These are phyloP conservation scores for Tangara arthus DNA, from an alignment of 2,797 vertebrate species.

Conservation along the genomic window DNA sequence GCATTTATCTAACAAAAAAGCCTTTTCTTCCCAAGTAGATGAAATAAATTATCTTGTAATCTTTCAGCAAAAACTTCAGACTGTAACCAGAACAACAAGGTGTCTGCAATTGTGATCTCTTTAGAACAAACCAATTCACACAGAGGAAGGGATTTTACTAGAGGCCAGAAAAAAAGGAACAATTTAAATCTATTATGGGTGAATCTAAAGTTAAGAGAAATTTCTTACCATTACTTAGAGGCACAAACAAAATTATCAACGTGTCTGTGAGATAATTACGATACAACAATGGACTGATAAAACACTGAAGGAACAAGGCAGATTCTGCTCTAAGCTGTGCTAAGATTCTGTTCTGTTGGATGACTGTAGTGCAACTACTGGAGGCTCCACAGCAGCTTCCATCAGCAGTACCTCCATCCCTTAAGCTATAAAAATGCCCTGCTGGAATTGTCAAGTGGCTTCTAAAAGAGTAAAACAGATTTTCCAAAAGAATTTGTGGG, in stretches of 20 bases:
- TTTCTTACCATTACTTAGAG: not conserved
- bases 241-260: not conserved
- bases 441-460: not conserved
- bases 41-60: not conserved
- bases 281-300: not conserved
- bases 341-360: not conserved
- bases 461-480: not conserved
- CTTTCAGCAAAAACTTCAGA: not conserved
- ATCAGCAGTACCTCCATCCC: not conserved
- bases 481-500: not conserved
- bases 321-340: not conserved
- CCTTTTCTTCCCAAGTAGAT: not conserved
- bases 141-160: not conserved
- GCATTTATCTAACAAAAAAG: not conserved
- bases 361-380: accelerated
- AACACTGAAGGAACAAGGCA: not conserved
- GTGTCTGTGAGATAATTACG: not conserved
- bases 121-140: not conserved
- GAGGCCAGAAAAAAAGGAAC: not conserved
- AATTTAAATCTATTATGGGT: not conserved
- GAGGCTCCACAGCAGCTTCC: not conserved
- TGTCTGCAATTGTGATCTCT: not conserved
- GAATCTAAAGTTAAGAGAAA: not conserved
- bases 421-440: not conserved
- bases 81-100: not conserved